These are phyloP conservation scores for Carduelis carduelis DNA, from an alignment of 2,797 vertebrate species.

Conservation along the genomic window DNA sequence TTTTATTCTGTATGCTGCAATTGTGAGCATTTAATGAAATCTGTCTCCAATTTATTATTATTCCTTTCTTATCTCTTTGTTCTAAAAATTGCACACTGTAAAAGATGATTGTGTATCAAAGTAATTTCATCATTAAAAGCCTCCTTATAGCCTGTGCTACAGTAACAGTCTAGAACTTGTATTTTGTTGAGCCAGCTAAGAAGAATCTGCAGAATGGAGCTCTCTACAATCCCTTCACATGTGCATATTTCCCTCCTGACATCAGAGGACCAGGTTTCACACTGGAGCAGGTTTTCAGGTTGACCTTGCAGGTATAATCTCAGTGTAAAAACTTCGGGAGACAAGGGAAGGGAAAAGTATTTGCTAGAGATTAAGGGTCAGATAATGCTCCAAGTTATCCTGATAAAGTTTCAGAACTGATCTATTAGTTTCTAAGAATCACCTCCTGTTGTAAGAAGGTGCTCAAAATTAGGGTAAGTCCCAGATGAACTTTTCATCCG, in stretches of 20 bases:
- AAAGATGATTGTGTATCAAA: not conserved
- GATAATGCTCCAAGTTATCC: not conserved
- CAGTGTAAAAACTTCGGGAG: not conserved
- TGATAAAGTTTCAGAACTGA: not conserved
- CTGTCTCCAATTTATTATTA: not conserved
- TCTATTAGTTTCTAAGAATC: not conserved
- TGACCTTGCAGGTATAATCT: not conserved
- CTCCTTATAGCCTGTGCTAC: not conserved
- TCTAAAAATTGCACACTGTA: not conserved
- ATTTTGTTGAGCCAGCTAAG: not conserved
- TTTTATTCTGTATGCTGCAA: not conserved
- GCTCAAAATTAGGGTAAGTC: not conserved
- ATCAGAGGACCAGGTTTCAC: fast-evolving
- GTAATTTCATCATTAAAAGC: not conserved
- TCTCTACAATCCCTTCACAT: not conserved
- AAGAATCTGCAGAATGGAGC: not conserved
- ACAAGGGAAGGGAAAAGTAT: not conserved
- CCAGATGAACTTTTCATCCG: not conserved
- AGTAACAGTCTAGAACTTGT: not conserved
- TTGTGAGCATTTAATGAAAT: not conserved
- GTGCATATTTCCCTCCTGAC: not conserved
- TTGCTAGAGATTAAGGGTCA: not conserved
- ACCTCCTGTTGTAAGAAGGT: not conserved
- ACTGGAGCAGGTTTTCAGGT: not conserved
- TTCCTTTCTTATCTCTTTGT: not conserved